Conservation (phyloP, 2,113 vertebrate species). For the Zosterops borbonicus region DNA sequence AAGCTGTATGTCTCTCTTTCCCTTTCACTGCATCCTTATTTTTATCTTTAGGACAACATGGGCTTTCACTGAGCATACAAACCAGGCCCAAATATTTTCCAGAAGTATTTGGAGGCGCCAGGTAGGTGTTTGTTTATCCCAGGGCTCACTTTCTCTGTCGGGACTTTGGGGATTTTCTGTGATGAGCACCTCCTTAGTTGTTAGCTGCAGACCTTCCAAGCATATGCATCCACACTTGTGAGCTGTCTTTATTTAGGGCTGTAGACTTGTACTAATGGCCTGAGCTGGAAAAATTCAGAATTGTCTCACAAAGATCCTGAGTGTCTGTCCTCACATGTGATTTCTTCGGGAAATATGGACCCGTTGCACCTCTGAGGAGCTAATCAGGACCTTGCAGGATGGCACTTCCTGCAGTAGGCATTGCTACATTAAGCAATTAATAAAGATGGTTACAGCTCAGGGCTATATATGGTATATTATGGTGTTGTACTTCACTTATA, state of each 20-base stretch:
- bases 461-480: constrained; percentile 61
- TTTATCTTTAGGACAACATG: not conserved
- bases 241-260: not conserved
- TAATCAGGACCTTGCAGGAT: constrained; percentile 26
- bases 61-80: not conserved
- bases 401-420: constrained; percentile 21
- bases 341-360: not conserved
- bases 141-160: not conserved
- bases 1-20: not conserved
- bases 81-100: not conserved
- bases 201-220: constrained; percentile 3
- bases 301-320: not conserved
- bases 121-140: not conserved
- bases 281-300: not conserved
- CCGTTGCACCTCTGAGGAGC: not conserved
- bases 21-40: not conserved
- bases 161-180: constrained; percentile 4
- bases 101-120: not conserved
- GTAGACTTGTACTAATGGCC: not conserved
- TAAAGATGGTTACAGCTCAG: constrained; percentile 68
- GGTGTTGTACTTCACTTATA: constrained; percentile 49
- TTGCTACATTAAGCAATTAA: constrained; percentile 66
- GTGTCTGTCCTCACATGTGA: not conserved
- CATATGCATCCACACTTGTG: not conserved
- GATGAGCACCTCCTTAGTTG: not conserved